Base-by-base conservation (phyloP, 1,140 invertebrate genomes). In the Sitobion miscanthi region DNA sequence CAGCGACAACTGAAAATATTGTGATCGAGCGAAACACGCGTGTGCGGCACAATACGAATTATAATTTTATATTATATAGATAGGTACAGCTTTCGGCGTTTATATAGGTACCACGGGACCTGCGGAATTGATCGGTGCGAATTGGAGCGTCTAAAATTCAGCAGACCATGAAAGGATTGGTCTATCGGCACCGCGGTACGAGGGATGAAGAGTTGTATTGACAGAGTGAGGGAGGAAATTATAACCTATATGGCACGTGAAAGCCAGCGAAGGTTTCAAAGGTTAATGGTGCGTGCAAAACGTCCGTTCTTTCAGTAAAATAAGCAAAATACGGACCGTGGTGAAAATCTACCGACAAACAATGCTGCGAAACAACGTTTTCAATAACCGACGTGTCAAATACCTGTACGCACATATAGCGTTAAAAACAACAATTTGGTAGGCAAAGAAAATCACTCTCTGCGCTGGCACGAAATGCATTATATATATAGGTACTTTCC, bases 251-350 rank as follows among this genome's bases (percentile, higher is more conserved):
- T 23, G 87, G 20, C 52, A 38, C 9, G 52, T n/a, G n/a, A 89
- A 89, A 57, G 52, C 35, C 23, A 57, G 54, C 14, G 49, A 89
- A 89, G 88, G 88, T 89, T 89, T 89, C 88, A 25, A 89, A 38
- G 88, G 88, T 89, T 89, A 89, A 89, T 89, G 88, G 88, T 54
- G 88, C 88, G 52, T 89, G 88, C 52, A 42, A 57, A 89, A 89
- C 88, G 88, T 89, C 88, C 25, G 52, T 89, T 89, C 88, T 89
- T 89, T 89, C 35, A 49, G 88, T 89, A 57, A 57, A 89, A 89
- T 89, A 57, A 38, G 88, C 52, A 35, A 49, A 85, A 86, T 30
- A 86, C 42, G 77, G 35, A 42, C 23, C 23, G 23, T 4, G 23
- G 38, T 9, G 83, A 35, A 83, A 85, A 85, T 42, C 23, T 25